Evolutionary conservation across 92 coral and sea anemone species (phyloP).

Genomic region (Porites divaricata): DNA sequence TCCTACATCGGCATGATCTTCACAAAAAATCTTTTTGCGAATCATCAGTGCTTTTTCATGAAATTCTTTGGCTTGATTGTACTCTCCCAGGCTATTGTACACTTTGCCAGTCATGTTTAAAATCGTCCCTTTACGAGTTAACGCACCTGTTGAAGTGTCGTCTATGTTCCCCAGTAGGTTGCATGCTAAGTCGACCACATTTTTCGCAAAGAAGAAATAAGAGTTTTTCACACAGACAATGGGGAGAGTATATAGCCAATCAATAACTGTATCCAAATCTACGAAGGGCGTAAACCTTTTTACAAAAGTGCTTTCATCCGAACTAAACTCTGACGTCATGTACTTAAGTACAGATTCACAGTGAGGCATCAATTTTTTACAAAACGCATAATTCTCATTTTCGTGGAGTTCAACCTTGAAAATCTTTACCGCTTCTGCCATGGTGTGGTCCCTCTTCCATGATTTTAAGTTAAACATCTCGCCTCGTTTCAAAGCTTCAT

Average conservation of each 20-base stretch:
- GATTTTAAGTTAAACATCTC: neutral
- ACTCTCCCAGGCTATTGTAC: neutral
- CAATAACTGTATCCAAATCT: neutral
- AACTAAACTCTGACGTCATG: neutral
- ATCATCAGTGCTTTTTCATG: neutral
- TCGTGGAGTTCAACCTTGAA: neutral
- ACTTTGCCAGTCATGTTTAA: neutral
- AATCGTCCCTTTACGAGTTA: neutral
- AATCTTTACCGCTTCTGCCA: neutral
- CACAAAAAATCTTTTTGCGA: neutral
- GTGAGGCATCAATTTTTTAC: neutral
- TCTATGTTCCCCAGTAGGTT: neutral
- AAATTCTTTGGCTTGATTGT: slow-evolving; percentile 7
- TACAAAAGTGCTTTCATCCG: neutral
- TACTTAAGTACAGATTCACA: neutral
- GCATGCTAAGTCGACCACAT: neutral
- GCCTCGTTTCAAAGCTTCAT: neutral
- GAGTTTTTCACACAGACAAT: neutral
- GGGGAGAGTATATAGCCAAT: neutral
- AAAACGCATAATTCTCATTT: neutral
- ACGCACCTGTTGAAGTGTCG: neutral
- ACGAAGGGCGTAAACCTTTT: neutral
- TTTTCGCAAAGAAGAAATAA: neutral
- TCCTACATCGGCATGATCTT: neutral
- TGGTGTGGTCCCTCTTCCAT: neutral